A percentile compares a stretch with the other conserved stretches of the same genome.
Conservation (phyloP, 2,797 vertebrate species). For the Chanos chanos region DNA sequence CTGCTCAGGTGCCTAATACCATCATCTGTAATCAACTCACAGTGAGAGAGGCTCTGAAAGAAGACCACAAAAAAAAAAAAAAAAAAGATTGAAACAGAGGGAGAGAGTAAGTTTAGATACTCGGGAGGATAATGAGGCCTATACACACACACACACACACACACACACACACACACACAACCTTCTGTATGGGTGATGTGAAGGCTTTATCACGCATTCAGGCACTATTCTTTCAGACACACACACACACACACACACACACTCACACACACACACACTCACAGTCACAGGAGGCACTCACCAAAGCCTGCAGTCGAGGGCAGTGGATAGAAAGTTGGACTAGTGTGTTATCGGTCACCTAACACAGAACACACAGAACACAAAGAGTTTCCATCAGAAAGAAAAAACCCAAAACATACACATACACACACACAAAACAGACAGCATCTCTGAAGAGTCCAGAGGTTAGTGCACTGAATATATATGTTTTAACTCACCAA, state of each 20-base stretch:
- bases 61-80: neutral
- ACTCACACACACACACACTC: slow-evolving; percentile 87
- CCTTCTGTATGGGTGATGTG: too few species aligned
- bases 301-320: slow-evolving; percentile 94
- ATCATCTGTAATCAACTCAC: slow-evolving; percentile 97
- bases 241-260: neutral
- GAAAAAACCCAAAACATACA: neutral
- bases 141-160: neutral
- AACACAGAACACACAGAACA: neutral
- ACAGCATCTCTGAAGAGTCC: neutral
- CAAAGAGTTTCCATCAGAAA: neutral
- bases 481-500: slow-evolving; percentile 74
- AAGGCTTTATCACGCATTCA: too few species aligned
- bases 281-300: slow-evolving; percentile 81
- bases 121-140: too few species aligned
- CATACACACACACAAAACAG: neutral
- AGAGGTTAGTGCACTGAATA: too few species aligned
- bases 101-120: too few species aligned
- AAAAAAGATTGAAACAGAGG: too few species aligned
- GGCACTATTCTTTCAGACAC: neutral
- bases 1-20: slow-evolving; percentile 96
- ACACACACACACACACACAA: neutral
- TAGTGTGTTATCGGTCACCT: slow-evolving; percentile 96
- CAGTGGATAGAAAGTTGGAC: slow-evolving; percentile 98
- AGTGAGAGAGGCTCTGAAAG: slow-evolving; percentile 92